Evolutionary conservation across 1,140 invertebrate species (phyloP), one percentile per base, ranked within the genome.

Genomic region (Rhynchophorus ferrugineus): DNA sequence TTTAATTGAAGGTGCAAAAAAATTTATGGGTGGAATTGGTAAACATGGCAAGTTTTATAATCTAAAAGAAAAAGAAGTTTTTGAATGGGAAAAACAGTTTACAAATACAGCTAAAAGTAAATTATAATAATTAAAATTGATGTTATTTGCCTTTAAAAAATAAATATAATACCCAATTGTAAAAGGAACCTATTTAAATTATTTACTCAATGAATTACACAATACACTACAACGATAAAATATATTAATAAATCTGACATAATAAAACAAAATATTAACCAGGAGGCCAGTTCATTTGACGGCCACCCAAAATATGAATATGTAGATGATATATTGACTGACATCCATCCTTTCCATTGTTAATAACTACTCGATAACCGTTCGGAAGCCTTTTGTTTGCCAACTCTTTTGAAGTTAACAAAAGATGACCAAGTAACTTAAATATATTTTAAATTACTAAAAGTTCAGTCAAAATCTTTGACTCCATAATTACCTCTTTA

Each of bases 211-310:
- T n/a, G n/a, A n/a, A n/a, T n/a, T n/a, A n/a, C n/a, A n/a, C n/a
- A n/a, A n/a, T n/a, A n/a, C n/a, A n/a, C n/a, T n/a, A n/a, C n/a
- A n/a, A n/a, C n/a, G n/a, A 48, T 39, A 11, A 44, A 21, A 44
- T 19, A 18, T 14, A 29, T 33, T 17, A 6, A 34, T 20, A 16
- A 38, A 41, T 18, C 34, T 36, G 11, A 3, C 14, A 7, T n/a
- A 39, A 37, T 47, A 19, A 45, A 7, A 19, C 11, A 2, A 17
- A 38, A 37, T 22, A n/a, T 76, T 83, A 91, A 13, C 87, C 86
- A 3, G 87, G 87, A 3, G 88, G 88, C 88, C 88, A 91, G 9
- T 65, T 69, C 76, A 91, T 73, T 72, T 91, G 89, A 39, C 85
- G 66, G 2, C 87, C 88, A n/a, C 88, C 89, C 3, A 87, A 56